phyloP scores from a whole-genome alignment of 37 sponge, comb jelly and placozoan genomes.

The Chondrilla cf. caribensis region DNA sequence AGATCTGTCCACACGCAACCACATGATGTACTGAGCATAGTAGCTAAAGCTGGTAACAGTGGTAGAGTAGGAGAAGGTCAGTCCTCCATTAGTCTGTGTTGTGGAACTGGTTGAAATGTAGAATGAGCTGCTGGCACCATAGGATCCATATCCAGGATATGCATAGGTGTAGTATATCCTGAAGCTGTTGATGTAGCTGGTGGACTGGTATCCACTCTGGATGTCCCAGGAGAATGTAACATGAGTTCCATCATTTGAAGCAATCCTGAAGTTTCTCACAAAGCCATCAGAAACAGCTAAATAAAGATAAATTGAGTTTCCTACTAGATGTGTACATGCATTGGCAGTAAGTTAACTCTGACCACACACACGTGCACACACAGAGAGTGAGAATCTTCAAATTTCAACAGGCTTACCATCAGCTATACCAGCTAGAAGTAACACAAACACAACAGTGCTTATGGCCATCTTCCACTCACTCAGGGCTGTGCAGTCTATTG shows the following conservation, averaged over 20 bases:
- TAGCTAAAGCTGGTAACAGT: not conserved
- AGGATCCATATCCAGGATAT: not conserved
- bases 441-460: no score
- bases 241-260: not conserved
- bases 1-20: not conserved
- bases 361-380: no score
- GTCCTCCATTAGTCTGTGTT: not conserved
- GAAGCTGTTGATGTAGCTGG: constrained; percentile 12
- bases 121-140: not conserved
- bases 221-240: constrained; percentile 21
- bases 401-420: no score
- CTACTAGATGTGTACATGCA: no score
- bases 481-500: no score
- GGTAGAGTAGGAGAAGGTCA: not conserved
- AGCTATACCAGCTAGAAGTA: no score
- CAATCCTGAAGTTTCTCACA: not conserved
- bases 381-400: no score
- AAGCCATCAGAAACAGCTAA: no score
- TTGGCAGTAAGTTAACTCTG: no score
- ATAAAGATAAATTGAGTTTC: no score
- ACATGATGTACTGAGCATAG: constrained; percentile 13
- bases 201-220: not conserved
- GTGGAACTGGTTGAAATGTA: not conserved
- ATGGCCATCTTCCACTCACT: no score
- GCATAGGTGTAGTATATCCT: not conserved